Base-by-base conservation (phyloP, 2,113 vertebrate genomes). In the Empidonax alnorum region DNA sequence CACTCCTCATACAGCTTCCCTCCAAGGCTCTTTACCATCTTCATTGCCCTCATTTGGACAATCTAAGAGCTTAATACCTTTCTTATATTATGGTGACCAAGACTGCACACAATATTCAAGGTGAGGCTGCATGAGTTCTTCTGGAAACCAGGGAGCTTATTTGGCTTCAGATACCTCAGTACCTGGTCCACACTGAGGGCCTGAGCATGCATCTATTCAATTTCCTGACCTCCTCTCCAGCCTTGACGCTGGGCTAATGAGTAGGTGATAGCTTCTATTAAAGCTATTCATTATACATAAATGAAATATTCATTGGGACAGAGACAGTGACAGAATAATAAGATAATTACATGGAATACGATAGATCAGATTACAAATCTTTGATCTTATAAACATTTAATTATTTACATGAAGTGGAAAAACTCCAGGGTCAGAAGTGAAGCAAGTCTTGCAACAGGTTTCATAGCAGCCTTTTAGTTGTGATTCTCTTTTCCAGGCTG, bases 171-270 rank as follows among this genome's bases (percentile, higher is more conserved):
- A 58, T 66, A 47, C 28, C 41, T 44, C 75, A 46, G 22, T 6
- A 2, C 15, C 9, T 85, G 28, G 18, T 73, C 53, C n/a, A 55
- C 9, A 2, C 0, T 66, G 14, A 1, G 5, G 8, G 9, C n/a
- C 27, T 87, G 78, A 82, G 52, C 1, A 2, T 41, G 12, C 14
- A 21, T 66, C 62, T 79, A 66, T 12, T 17, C 25, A 55, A 5
- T 85, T 83, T 61, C 15, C 75, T 68, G 67, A 35, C 24, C 9
- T 65, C 8, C 19, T 12, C 22, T 79, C 25, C 71, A 87, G 58
- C 33, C 28, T 66, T 53, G 41, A 46, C 0, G 1, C 46, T 75
- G 35, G 44, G 31, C 41, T 73, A 16, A 23, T 75, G 71, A 52
- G 30, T 72, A 50, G 23, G 16, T 67, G 79, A 62, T 68, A 62